Base-by-base conservation (phyloP, 2,797 vertebrate genomes). In the Benthosema pterotum region DNA sequence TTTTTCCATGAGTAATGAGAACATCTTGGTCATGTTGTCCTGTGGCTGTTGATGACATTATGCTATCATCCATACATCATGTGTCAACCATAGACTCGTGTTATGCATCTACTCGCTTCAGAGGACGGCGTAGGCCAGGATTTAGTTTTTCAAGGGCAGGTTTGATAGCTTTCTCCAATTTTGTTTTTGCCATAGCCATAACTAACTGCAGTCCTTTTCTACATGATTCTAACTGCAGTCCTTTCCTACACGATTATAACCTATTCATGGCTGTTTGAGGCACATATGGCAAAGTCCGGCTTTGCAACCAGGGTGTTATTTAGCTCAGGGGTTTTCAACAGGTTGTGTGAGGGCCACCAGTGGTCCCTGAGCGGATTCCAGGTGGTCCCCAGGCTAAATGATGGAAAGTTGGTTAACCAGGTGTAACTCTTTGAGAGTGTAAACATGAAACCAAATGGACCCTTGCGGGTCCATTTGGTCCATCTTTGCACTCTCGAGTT, bases 211-310 rank as follows among this genome's bases (percentile, higher is more conserved):
- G 22, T 2, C 22, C 2, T 22, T 4, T 22, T 22, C 22, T 22
- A 22, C 4, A 22, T 3, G 52, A 46, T 59, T 57, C 42, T 59
- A 54, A 71, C 70, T 80, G 71, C 70, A 38, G 52, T 75, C 63
- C 64, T 83, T 81, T 80, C 63, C 72, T 85, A 57, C 71, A 64
- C 61, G 4, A 38, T 46, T 46, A 45, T 18, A 17, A 54, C 42
- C 67, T 64, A 61, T 83, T 82, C 83, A 83, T 74, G 77, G 60
- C 61, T 68, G 72, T 67, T 67, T 22, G 1, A 74, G 75, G 69
- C 56, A 42, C 67, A 72, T 52, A 63, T 8, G 18, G 45, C 52
- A 0, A 63, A 57, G 51, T 61, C 62, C 60, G 56, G 58, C 55
- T 74, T 52, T 73, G 68, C 55, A 67, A 71, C 69, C 69, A 61